Base-by-base conservation (phyloP, 2,888 invertebrate species). In the Orchesellides sinensis region DNA sequence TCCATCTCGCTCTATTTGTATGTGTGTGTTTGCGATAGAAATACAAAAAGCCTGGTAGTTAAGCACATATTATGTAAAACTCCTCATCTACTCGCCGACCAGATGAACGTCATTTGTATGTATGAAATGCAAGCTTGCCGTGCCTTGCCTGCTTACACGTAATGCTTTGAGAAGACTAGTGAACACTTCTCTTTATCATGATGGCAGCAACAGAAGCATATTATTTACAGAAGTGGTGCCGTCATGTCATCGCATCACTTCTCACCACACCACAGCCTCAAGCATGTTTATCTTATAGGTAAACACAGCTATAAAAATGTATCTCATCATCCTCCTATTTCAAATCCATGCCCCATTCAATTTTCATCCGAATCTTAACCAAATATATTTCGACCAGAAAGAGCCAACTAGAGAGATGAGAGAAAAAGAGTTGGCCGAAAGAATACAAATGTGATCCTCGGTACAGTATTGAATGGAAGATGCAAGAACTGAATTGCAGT, bases 161-260 rank as follows among this genome's bases (percentile, higher is more conserved):
- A 12, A 6, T 35, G 8, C 8, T 12, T 35, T 12, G 40, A 35
- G 40, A 35, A 35, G 40, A 35, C 40, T 10, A 35, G 17, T 21
- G 52, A 14, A 40, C 40, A 40, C 40, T 40, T 40, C 40, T 40
- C 40, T 14, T 40, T n/a, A n/a, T n/a, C n/a, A n/a, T n/a, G n/a
- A n/a, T n/a, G n/a, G 59, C 19, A 61, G 35, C 40, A 17, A 65
- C 32, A 75, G 69, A 68, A 59, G 47, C 59, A 69, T 77, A 77
- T 77, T 77, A 77, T 77, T 77, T 77, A 63, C 61, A 70, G 61
- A 78, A 69, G 66, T 70, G 70, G 78, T 70, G 70, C 78, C 79
- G 79, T 79, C 79, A 65, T 79, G 79, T 79, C 79, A 77, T 77
- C 77, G 68, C 79, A 70, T 79, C 79, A 79, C 70, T 79, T 79